These are phyloP conservation scores for Vimba vimba DNA, from an alignment of 2,113 vertebrate genomes.

Conservation along the genomic window DNA sequence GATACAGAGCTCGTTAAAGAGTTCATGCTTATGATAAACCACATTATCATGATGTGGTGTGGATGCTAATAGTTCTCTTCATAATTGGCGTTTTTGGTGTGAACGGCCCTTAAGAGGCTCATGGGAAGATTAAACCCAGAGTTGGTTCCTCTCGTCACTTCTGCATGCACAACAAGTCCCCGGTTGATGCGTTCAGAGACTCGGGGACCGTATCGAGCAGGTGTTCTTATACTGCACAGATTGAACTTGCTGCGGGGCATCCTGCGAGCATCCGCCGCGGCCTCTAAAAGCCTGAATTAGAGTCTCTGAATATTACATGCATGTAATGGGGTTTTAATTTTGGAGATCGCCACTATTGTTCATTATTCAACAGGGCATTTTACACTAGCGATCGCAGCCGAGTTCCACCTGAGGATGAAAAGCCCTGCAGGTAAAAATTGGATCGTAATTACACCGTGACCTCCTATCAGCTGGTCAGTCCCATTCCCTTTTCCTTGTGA, in stretches of 20 bases:
- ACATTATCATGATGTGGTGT: neutral
- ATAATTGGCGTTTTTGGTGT: neutral
- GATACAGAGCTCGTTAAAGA: too few species aligned
- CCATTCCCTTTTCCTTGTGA: conserved; percentile 22
- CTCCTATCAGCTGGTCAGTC: conserved; percentile 41
- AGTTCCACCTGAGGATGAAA: conserved; percentile 8
- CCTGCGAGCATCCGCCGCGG: conserved; percentile 34
- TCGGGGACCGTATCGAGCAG: conserved; percentile 38
- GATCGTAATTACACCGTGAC: conserved; percentile 45
- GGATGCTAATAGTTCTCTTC: neutral
- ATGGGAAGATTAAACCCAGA: conserved; percentile 25
- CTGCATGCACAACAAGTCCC: conserved; percentile 1
- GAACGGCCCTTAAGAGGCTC: conserved; percentile 17
- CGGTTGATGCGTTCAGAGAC: conserved; percentile 43
- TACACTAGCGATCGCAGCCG: conserved; percentile 6
- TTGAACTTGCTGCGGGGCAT: conserved; percentile 51
- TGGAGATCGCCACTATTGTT: conserved; percentile 43
- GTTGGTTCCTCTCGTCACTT: conserved; percentile 10
- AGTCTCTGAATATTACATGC: conserved; percentile 60
- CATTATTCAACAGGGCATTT: conserved; percentile 45
- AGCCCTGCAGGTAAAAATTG: conserved; percentile 41
- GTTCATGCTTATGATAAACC: too few species aligned
- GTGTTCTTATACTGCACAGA: conserved; percentile 42
- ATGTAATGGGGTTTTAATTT: conserved; percentile 57
- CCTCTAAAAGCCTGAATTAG: conserved; percentile 59